phyloP scores from a whole-genome alignment of 37 sponge, comb jelly and placozoan species.

The Haliclona indistincta region DNA sequence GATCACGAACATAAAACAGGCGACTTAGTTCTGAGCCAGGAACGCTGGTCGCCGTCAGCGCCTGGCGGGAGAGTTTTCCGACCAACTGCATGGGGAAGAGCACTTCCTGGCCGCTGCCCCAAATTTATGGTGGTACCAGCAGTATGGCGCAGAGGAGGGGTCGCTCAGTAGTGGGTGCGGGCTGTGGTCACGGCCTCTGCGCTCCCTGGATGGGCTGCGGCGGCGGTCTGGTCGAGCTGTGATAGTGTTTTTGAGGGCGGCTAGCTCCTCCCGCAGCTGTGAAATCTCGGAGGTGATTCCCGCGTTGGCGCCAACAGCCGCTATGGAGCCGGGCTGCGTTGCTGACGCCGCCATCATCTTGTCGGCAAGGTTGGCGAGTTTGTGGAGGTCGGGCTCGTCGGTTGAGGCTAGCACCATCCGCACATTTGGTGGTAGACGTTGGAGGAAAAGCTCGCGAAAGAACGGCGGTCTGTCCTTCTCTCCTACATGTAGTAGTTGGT shows the following conservation, averaged over 20 bases:
- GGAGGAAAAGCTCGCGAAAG: conserved; percentile 20
- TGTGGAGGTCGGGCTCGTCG: conserved; percentile 6
- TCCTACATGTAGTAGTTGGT: conserved; percentile 7
- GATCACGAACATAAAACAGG: conserved; percentile 39
- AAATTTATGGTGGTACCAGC: conserved; percentile 56
- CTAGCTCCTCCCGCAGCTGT: background rate
- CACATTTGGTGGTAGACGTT: conserved; percentile 52
- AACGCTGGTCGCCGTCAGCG: conserved; percentile 45
- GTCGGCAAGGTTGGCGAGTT: conserved; percentile 62
- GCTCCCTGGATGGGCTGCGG: background rate
- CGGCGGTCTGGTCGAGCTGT: background rate
- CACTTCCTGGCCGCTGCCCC: conserved; percentile 51
- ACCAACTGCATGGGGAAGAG: conserved; percentile 33
- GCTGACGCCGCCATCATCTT: conserved; percentile 47
- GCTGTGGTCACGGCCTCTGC: no score
- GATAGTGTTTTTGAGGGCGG: no score
- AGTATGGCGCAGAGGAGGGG: background rate
- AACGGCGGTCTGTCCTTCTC: background rate
- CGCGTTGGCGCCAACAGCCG: no score
- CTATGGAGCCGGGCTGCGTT: no score
- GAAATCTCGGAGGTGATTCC: background rate
- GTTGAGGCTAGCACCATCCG: conserved; percentile 62
- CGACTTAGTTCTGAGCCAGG: conserved; percentile 62
- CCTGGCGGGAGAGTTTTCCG: conserved; percentile 57
- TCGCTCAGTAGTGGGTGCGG: background rate